A percentile compares a stretch with the other conserved stretches of the same genome.
Conservation (phyloP, 2,888 invertebrate genomes). For the Cheilosia vulpina region DNA sequence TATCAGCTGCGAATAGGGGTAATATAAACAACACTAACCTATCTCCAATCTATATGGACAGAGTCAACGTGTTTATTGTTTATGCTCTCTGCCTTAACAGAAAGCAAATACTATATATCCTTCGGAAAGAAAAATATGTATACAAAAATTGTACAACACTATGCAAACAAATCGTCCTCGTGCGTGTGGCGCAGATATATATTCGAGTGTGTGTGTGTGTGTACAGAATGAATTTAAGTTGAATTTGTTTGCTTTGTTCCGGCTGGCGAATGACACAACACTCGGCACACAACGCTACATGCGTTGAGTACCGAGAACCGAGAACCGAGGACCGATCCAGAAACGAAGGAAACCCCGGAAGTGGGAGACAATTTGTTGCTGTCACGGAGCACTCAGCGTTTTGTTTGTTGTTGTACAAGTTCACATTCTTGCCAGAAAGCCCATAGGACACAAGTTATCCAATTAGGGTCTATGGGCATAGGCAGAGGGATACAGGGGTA, state of each 20-base stretch:
- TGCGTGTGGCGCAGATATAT: conserved; percentile 5
- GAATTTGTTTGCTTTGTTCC: conserved; percentile 63
- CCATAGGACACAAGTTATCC: conserved; percentile 71
- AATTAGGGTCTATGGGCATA: conserved; percentile 65
- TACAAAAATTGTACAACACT: conserved; percentile 12
- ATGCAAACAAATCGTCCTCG: conserved; percentile 25
- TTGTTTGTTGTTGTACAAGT: conserved; percentile 61
- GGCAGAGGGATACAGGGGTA: background rate
- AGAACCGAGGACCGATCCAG: background rate
- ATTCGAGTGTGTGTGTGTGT: background rate
- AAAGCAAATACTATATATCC: conserved; percentile 64
- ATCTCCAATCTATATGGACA: conserved; percentile 18
- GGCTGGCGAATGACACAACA: conserved; percentile 34
- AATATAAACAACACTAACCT: conserved; percentile 41
- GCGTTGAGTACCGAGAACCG: conserved; percentile 6
- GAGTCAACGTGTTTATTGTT: conserved; percentile 65
- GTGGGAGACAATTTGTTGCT: conserved; percentile 72
- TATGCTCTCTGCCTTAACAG: conserved; percentile 42
- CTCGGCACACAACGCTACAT: conserved; percentile 20
- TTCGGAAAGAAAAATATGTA: conserved; percentile 10
- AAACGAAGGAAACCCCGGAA: conserved; percentile 53
- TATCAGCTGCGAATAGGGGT: conserved; percentile 45
- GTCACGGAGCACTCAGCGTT: conserved; percentile 65
- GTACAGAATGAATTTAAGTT: conserved; percentile 65
- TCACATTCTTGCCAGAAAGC: conserved; percentile 62